Evolutionary conservation across 1,140 invertebrate genomes (phyloP).

Genomic region (Listronotus bonariensis): DNA sequence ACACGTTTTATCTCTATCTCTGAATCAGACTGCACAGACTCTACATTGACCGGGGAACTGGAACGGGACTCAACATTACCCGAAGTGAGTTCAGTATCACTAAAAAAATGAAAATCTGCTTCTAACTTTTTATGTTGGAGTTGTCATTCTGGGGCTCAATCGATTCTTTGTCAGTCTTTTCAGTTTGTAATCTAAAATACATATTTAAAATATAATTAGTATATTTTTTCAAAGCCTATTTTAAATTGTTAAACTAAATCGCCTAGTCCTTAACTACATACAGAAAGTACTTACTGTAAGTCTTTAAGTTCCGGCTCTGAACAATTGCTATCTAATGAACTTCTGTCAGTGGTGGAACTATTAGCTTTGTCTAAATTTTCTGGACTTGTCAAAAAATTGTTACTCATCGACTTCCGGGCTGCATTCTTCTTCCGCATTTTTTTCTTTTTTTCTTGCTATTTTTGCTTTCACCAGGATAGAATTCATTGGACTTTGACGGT

Average conservation of each 20-base stretch:
- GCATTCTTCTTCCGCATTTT: slow-evolving; percentile 80
- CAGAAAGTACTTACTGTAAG: slow-evolving; percentile 38
- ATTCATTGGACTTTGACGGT: slow-evolving; percentile 42
- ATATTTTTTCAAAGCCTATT: background rate
- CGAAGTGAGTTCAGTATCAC: slow-evolving; percentile 83
- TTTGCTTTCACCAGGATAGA: slow-evolving; percentile 53
- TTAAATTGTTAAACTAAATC: too few species aligned
- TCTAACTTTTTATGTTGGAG: slow-evolving; percentile 52
- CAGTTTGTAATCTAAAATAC: slow-evolving; percentile 17
- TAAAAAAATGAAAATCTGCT: slow-evolving; percentile 85
- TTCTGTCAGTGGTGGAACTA: slow-evolving; percentile 50
- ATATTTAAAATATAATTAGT: background rate
- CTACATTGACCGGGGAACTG: slow-evolving; percentile 50
- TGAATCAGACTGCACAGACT: slow-evolving; percentile 89
- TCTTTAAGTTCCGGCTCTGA: slow-evolving; percentile 53
- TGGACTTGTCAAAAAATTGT: slow-evolving; percentile 31
- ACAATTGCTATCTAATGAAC: slow-evolving; percentile 51
- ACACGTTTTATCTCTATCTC: slow-evolving; percentile 82
- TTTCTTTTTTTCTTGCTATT: slow-evolving; percentile 72
- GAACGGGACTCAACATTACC: slow-evolving; percentile 63
- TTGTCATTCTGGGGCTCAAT: slow-evolving; percentile 1
- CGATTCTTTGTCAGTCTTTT: slow-evolving; percentile 13
- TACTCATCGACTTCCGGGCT: slow-evolving; percentile 67
- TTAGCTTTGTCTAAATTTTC: slow-evolving; percentile 40
- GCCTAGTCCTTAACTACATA: too few species aligned